Conservation (phyloP, 2,888 invertebrate species). For the Ganaspis brasiliensis region DNA sequence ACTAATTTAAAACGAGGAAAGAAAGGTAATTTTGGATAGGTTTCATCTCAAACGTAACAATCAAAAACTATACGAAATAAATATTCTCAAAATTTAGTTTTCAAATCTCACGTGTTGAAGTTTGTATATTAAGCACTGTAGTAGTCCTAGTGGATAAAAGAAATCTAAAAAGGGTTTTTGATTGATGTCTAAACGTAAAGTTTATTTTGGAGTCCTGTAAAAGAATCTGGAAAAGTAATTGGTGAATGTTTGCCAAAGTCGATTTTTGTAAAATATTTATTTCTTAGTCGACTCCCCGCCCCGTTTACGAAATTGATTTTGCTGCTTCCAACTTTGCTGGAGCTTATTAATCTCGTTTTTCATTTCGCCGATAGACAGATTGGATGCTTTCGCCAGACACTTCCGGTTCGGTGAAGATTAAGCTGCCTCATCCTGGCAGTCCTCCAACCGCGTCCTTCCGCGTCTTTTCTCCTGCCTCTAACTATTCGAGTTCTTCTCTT, state of each 20-base stretch:
- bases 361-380: constrained; percentile 50
- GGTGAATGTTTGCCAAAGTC: background rate
- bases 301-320: constrained; percentile 37
- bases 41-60: too few relatives aligned
- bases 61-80: too few relatives aligned
- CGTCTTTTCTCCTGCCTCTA: constrained; percentile 48
- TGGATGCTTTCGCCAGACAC: constrained; percentile 53
- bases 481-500: constrained; percentile 32
- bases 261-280: constrained; percentile 19
- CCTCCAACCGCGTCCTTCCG: constrained; percentile 58
- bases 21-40: too few relatives aligned
- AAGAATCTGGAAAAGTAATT: background rate
- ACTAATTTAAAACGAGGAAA: too few relatives aligned
- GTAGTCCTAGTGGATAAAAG: too few relatives aligned
- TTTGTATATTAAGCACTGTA: too few relatives aligned
- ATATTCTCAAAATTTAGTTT: too few relatives aligned
- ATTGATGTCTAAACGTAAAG: background rate
- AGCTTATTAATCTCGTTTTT: constrained; percentile 48
- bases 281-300: background rate
- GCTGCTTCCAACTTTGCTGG: constrained; percentile 12
- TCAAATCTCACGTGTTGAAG: too few relatives aligned
- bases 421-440: constrained; percentile 59
- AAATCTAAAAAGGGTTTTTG: too few relatives aligned
- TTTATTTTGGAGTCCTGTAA: background rate
- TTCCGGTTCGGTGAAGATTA: constrained; percentile 58